These are phyloP conservation scores for Brachirus orientalis DNA, from an alignment of 2,113 vertebrate species.

Conservation along the genomic window DNA sequence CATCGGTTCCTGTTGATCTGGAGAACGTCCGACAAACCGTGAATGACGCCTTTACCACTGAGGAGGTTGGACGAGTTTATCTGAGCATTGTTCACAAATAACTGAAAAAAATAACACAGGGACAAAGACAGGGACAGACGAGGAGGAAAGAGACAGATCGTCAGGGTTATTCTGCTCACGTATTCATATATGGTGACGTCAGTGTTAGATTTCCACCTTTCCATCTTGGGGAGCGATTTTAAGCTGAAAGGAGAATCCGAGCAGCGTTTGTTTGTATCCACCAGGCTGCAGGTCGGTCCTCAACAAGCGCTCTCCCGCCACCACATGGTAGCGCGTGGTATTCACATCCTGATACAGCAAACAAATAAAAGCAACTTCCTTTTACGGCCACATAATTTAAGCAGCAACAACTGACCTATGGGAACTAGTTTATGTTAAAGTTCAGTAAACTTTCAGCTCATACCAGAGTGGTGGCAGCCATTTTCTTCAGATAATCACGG, in stretches of 20 bases:
- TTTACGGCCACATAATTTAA: too few species aligned
- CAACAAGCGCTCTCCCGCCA: constrained; percentile 85
- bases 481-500: constrained; percentile 81
- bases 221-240: constrained; percentile 83
- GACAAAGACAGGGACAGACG: not conserved
- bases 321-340: constrained; percentile 85
- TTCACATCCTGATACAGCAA: constrained; percentile 81
- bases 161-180: not conserved
- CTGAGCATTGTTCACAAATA: constrained; percentile 88
- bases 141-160: not conserved
- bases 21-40: constrained; percentile 87
- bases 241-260: constrained; percentile 88
- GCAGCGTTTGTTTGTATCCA: constrained; percentile 89
- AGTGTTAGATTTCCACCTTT: constrained; percentile 75
- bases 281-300: constrained; percentile 85
- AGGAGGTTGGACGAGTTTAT: constrained; percentile 85
- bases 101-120: constrained; percentile 71
- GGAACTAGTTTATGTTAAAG: too few species aligned
- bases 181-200: not conserved
- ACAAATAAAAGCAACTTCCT: not conserved
- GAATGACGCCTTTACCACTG: constrained; percentile 90
- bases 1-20: constrained; percentile 90
- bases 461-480: constrained; percentile 76
- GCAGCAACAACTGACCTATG: too few species aligned
- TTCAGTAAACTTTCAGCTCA: too few species aligned